Base-by-base conservation (phyloP, 30 jellyfish, hydroid and myxozoan species). In the Hydractinia symbiolongicarpus region DNA sequence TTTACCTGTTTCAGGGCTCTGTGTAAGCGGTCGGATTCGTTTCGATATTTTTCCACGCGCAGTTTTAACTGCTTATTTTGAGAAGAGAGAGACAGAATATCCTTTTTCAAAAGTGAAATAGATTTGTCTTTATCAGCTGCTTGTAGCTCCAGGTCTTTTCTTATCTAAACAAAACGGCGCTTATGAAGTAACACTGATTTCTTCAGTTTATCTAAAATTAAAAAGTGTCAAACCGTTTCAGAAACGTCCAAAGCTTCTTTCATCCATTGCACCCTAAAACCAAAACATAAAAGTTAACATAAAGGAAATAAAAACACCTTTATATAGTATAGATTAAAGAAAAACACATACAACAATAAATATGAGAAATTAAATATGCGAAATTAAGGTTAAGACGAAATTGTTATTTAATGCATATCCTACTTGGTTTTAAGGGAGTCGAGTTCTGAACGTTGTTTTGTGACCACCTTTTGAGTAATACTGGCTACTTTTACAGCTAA, bases 221-320 rank as follows among this genome's bases (percentile, higher is more conserved):
- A 30, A 30, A 30, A 30, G 44, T 30, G 44, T n/a, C 9, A 6
- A n/a, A 64, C 74, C 74, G 40, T n/a, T 64, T 64, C 74, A n/a
- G 74, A 64, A 64, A 64, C 74, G 0, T 64, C 74, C 17, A 64
- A 64, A 64, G 74, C 74, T 64, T 64, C 74, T 64, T 64, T 64
- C 74, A 64, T 44, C 74, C 74, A 64, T 13, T 64, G 74, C 40
- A 64, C 2, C 74, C 74, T 64, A 51, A 64, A 64, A 64, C 17
- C 52, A 13, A 64, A 64, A 6, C 16, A 30, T 30, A 2, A 30
- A 30, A 30, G 44, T 30, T 30, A 30, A 30, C 44, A 0, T 0
- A 30, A 30, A 30, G 44, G 44, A 30, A 30, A 30, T 0, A 30
- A 30, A 30, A 30, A 30, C 1, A 30, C 44, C 44, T 30, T 30